A percentile compares a stretch with the other conserved stretches of the same genome.
Evolutionary conservation across 92 coral and sea anemone species (phyloP).

Genomic region (Virgularia gustaviana): DNA sequence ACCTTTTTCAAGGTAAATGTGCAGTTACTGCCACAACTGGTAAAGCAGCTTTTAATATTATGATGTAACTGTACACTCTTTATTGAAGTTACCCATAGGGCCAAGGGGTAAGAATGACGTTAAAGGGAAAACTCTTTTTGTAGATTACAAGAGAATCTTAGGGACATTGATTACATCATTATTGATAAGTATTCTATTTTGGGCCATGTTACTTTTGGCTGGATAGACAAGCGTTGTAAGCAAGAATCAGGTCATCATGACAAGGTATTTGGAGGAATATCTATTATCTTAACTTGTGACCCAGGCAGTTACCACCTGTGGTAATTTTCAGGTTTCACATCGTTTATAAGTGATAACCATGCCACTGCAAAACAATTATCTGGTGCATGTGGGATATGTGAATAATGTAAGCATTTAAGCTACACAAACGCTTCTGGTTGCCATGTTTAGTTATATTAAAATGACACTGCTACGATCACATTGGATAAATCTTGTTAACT

Average conservation of each 20-base stretch:
- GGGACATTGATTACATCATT: background rate
- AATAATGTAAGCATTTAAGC: too few species aligned
- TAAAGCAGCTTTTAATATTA: slow-evolving; percentile 28
- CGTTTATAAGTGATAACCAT: too few species aligned
- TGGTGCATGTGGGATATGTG: too few species aligned
- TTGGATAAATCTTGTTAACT: too few species aligned
- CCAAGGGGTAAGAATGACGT: slow-evolving; percentile 38
- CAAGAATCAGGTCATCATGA: background rate
- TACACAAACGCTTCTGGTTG: too few species aligned
- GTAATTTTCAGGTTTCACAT: too few species aligned
- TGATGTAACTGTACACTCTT: slow-evolving; percentile 28
- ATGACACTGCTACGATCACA: too few species aligned
- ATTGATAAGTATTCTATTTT: slow-evolving; percentile 15
- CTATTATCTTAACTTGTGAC: slow-evolving; percentile 12
- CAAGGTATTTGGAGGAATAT: slow-evolving; percentile 7
- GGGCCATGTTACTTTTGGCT: background rate
- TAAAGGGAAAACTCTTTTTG: slow-evolving; percentile 29
- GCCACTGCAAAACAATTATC: too few species aligned
- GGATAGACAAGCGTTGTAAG: slow-evolving; percentile 18
- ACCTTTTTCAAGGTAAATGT: slow-evolving; percentile 26
- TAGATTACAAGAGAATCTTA: slow-evolving; percentile 29
- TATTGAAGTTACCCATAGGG: slow-evolving; percentile 34
- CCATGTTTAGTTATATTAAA: too few species aligned
- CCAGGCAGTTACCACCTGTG: slow-evolving; percentile 31
- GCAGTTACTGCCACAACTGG: slow-evolving; percentile 44